Percentiles rank a stretch among this genome's conserved stretches.
These are phyloP conservation scores for Nothura maculosa DNA, from an alignment of 2,797 vertebrate species.

Conservation along the genomic window DNA sequence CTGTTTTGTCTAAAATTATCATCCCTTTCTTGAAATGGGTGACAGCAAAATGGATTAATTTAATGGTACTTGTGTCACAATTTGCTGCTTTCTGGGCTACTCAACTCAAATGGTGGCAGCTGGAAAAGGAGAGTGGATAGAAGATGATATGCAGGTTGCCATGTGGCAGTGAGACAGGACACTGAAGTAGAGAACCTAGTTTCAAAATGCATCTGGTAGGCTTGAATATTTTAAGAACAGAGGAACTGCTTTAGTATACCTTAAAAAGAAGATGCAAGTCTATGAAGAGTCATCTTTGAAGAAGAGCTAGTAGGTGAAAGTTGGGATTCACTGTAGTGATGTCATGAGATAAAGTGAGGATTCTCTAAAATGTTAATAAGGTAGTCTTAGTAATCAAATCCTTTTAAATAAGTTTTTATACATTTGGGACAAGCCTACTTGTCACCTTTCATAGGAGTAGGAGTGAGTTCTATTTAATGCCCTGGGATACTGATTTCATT, in stretches of 20 bases:
- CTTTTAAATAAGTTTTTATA: not conserved
- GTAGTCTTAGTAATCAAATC: not conserved
- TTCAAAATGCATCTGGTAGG: not conserved
- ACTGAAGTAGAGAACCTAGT: fast-evolving
- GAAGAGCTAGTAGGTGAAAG: not conserved
- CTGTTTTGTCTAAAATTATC: too few species aligned
- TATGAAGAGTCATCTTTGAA: not conserved
- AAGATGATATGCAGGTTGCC: not conserved
- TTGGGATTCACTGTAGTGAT: not conserved
- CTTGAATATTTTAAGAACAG: not conserved
- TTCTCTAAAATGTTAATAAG: not conserved
- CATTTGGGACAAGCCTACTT: not conserved
- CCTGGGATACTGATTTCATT: not conserved
- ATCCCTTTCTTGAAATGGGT: not conserved
- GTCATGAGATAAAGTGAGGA: not conserved
- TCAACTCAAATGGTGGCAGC: not conserved
- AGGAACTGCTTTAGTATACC: not conserved
- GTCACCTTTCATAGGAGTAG: not conserved
- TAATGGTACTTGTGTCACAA: not conserved
- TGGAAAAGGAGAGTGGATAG: not conserved
- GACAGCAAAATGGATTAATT: not conserved
- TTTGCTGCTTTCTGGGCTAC: not conserved
- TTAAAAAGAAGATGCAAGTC: not conserved
- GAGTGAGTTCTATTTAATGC: not conserved
- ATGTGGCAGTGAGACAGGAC: not conserved